Base-by-base conservation (phyloP, 1,140 invertebrate genomes). In the Neoseiulus cucumeris region DNA sequence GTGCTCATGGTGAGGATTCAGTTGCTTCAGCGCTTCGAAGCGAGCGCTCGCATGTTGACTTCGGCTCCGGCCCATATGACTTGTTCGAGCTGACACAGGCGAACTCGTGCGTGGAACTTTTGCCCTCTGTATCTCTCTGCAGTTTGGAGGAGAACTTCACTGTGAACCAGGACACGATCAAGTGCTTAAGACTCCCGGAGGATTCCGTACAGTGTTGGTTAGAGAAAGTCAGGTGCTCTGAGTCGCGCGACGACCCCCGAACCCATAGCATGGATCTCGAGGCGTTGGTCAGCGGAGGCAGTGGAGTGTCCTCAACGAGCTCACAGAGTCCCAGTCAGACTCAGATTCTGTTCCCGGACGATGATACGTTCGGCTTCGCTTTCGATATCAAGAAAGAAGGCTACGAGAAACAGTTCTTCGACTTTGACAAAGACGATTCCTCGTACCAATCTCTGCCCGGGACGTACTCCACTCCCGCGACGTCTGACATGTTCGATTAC, bases 11-110 rank as follows among this genome's bases (percentile, higher is more conserved):
- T 39, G 33, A 39, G 33, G 33, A 39, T 39, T 59, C 51, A 59
- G 51, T 59, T 59, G 51, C 51, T 59, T 59, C 51, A 33, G 51
- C 51, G 51, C 51, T 59, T 59, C 51, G 51, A 33, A 59, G 25
- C 25, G 33, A 25, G 22, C 51, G 51, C 51, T n/a, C 22, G 51
- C 51, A 33, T 59, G 33, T 39, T 39, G 51, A 59, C 51, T 59
- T 59, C 51, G 51, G 33, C 51, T 59, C 51, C 51, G 51, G 51
- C 14, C 51, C 22, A 59, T 25, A 47, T 47, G 25, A 47, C 45
- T 47, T 47, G 18, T 7, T 22, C 17, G 25, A 47, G 45, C 45
- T 47, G 18, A 39, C n/a, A n/a, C n/a, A n/a, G n/a, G n/a, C n/a
- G n/a, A n/a, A n/a, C n/a, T 47, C 45, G 20, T 59, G 51, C 22